Percentiles rank a stretch among this genome's conserved stretches.
These are phyloP conservation scores for Etia nguti DNA, from an alignment of 2,113 vertebrate species.

Conservation along the genomic window DNA sequence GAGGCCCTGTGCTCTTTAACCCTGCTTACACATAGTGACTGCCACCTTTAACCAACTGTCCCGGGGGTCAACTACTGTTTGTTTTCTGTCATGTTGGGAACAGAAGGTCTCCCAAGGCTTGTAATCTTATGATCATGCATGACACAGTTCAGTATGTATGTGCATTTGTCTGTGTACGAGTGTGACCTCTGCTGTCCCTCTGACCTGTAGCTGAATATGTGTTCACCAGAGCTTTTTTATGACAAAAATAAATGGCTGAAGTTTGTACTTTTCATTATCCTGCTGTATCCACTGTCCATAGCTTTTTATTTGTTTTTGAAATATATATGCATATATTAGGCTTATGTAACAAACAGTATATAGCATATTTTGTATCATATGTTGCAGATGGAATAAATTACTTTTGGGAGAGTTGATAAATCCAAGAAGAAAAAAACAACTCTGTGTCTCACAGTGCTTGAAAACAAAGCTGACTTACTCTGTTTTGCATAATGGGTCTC, in stretches of 20 bases:
- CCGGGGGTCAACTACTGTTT: slow-evolving; percentile 33
- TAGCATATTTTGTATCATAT: neutral
- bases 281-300: neutral
- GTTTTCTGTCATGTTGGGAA: slow-evolving; percentile 43
- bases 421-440: neutral
- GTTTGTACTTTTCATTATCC: neutral
- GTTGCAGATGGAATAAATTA: neutral
- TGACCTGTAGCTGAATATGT: neutral
- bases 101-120: slow-evolving; percentile 7
- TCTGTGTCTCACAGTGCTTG: neutral
- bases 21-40: neutral
- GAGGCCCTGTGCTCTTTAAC: slow-evolving; percentile 27
- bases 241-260: neutral
- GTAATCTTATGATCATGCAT: neutral
- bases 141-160: neutral
- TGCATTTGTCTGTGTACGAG: neutral
- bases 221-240: neutral
- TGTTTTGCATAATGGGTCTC: neutral
- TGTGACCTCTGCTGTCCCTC: neutral
- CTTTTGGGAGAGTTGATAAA: neutral
- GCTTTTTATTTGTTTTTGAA: neutral
- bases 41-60: slow-evolving; percentile 34
- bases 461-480: neutral
- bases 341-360: neutral
- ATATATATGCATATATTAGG: neutral